Conservation (phyloP, 2,797 vertebrate species). For the Phalloptychus januarius region DNA sequence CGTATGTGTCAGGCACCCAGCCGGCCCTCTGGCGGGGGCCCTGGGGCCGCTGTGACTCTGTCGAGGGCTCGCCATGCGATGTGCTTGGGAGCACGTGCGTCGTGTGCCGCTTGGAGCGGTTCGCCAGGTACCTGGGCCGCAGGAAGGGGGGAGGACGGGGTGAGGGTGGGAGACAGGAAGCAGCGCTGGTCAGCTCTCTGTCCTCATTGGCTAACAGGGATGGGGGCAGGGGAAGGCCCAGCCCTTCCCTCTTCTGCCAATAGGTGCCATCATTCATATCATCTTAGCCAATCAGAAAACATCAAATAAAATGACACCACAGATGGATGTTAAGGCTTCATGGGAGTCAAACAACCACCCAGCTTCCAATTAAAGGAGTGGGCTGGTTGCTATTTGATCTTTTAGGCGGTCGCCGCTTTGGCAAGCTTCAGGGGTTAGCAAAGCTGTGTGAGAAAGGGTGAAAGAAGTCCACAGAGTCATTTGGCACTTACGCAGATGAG, state of each 20-base stretch:
- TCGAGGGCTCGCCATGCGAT: conserved; percentile 91
- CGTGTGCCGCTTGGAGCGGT: conserved; percentile 99
- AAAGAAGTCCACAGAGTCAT: conserved; percentile 53
- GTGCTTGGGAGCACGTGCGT: conserved; percentile 92
- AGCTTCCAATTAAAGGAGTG: conserved; percentile 68
- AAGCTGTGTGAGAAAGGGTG: conserved; percentile 75
- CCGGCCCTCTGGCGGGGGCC: conserved; percentile 91
- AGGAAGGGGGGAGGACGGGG: conserved; percentile 77
- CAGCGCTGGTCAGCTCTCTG: conserved; percentile 84
- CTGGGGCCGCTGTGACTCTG: conserved; percentile 92
- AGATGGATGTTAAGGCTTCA: conserved; percentile 64
- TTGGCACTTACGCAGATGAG: conserved; percentile 61
- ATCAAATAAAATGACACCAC: conserved; percentile 59
- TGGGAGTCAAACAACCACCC: conserved; percentile 49
- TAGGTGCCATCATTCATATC: conserved; percentile 73
- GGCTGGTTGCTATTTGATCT: conserved; percentile 36
- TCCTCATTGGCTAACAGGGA: conserved; percentile 73
- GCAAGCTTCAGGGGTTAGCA: conserved; percentile 81
- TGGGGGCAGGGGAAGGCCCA: conserved; percentile 45
- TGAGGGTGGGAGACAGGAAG: conserved; percentile 83
- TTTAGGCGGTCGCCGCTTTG: conserved; percentile 42
- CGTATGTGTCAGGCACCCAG: conserved; percentile 92
- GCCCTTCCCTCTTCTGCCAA: conserved; percentile 72
- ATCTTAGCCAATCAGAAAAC: conserved; percentile 75
- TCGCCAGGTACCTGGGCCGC: conserved; percentile 99